Conservation (phyloP, 2,797 vertebrate genomes). For the Oryzias sinensis region DNA sequence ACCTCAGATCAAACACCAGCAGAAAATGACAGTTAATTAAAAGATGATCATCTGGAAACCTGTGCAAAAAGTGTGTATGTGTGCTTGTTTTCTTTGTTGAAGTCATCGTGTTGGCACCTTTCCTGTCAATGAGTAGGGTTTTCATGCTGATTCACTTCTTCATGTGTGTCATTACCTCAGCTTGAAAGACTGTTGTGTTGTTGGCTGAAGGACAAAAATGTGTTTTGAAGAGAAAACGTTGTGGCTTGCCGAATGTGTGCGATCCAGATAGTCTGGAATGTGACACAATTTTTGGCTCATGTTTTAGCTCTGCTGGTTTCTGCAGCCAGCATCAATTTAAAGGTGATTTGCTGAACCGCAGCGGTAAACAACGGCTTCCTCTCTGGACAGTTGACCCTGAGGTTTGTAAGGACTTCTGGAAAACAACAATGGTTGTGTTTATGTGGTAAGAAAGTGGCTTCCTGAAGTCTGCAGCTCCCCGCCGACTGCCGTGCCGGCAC, state of each 20-base stretch:
- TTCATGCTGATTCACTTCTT: too few species aligned
- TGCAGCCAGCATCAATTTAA: neutral
- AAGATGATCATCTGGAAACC: too few species aligned
- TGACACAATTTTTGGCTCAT: constrained; percentile 4
- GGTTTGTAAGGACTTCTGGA: constrained; percentile 15
- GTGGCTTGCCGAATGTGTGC: constrained; percentile 15
- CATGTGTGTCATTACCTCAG: too few species aligned
- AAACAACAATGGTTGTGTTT: constrained; percentile 34
- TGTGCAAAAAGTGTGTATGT: too few species aligned
- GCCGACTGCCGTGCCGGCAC: constrained; percentile 21
- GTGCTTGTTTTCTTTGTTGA: too few species aligned
- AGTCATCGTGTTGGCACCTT: too few species aligned
- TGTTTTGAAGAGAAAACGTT: constrained; percentile 3
- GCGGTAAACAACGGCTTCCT: constrained; percentile 12
- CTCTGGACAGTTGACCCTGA: constrained; percentile 17
- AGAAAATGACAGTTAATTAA: too few species aligned
- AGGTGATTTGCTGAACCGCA: constrained; percentile 6
- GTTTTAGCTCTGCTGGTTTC: constrained; percentile 3
- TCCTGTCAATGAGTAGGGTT: too few species aligned
- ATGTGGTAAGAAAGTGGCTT: constrained; percentile 35
- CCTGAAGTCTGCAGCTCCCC: constrained; percentile 29
- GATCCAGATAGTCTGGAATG: constrained; percentile 5
- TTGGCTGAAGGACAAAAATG: neutral
- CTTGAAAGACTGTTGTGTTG: constrained; percentile 4
- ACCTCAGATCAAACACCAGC: too few species aligned